Evolutionary conservation across 2,888 invertebrate species (phyloP), one percentile per base, ranked within the genome.

Genomic region (Ommatoiulus sabulosus): DNA sequence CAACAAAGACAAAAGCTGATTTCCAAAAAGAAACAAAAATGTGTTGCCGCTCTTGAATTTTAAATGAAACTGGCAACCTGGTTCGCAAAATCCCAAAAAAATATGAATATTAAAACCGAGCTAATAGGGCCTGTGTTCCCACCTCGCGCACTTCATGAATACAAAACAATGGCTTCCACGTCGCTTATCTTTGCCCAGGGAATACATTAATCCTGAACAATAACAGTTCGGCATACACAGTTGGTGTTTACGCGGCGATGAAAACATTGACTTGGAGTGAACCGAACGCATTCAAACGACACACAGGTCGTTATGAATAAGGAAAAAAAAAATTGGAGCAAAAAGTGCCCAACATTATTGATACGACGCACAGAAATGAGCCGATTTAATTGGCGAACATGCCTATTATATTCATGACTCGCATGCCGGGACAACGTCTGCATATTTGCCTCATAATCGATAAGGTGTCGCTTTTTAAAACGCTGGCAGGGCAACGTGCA

Each of bases 141-240:
- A 63, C 63, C 63, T 63, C 63, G n/a, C n/a, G n/a, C n/a, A n/a
- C 63, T 63, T 63, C 63, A 63, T 63, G 63, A 63, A 63, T 63
- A 63, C 63, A 63, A 63, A 63, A 63, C 63, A 63, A 63, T 63
- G 63, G 63, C 63, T 63, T 63, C 63, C 63, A 63, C 63, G 63
- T 63, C n/a, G 17, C 20, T 63, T 63, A 63, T 63, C 63, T 63
- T 63, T n/a, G 63, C 63, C n/a, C 63, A 63, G 63, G 63, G 63
- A 63, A 63, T 63, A 63, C n/a, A 63, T 63, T 63, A 63, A 63
- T 63, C n/a, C 63, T n/a, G 17, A 63, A 63, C 63, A 63, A 63
- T 63, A 63, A 63, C 63, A 63, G 63, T 63, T 63, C n/a, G 63
- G 63, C 63, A 63, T 63, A 17, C 63, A 63, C 17, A 63, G n/a